These are phyloP conservation scores for Arenicola marina DNA, from an alignment of 2,888 invertebrate species.

Conservation along the genomic window DNA sequence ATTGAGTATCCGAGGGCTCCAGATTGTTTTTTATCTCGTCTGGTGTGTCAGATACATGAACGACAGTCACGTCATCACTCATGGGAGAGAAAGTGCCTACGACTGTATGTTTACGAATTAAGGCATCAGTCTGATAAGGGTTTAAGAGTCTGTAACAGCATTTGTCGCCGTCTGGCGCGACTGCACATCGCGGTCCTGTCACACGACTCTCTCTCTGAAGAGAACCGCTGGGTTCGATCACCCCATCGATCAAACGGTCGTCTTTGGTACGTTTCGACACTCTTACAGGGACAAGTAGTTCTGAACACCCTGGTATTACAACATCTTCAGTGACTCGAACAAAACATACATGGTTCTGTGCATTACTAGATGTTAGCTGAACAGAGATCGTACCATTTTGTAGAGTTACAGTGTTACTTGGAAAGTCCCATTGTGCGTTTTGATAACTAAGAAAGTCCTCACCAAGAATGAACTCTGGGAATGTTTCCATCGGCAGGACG, in stretches of 20 bases:
- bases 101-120: no score
- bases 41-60: not conserved
- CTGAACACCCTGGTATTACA: no score
- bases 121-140: not conserved
- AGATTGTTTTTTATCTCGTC: not conserved
- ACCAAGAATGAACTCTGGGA: not conserved
- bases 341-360: not conserved
- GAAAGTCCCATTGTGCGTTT: not conserved
- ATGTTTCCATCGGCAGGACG: not conserved
- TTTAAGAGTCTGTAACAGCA: not conserved
- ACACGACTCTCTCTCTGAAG: not conserved
- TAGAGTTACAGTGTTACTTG: not conserved
- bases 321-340: not conserved
- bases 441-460: not conserved
- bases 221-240: not conserved
- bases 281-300: no score
- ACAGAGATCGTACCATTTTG: not conserved
- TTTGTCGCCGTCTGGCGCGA: no score
- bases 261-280: no score
- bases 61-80: no score
- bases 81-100: no score
- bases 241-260: not conserved
- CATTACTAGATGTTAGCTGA: not conserved
- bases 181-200: not conserved
- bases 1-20: no score